Evolutionary conservation across 92 coral and sea anemone genomes (phyloP), one percentile per base, ranked within the genome.

Genomic region (Plumapathes pennacea): DNA sequence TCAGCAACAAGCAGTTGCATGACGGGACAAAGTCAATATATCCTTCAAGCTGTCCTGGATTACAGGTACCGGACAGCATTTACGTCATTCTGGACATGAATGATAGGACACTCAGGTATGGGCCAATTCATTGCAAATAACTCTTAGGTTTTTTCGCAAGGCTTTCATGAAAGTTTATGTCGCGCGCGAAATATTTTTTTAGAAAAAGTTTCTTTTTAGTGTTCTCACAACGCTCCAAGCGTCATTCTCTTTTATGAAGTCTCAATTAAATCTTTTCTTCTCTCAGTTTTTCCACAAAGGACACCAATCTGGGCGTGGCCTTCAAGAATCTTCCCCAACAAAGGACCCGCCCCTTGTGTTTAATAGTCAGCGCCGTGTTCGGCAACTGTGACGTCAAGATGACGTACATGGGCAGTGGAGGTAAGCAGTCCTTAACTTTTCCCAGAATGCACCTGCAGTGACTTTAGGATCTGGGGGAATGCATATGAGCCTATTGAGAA

Each of bases 311-410:
- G 3, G 90, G 90, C 2, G 85, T 78, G 17, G 90, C 90, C 37
- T 78, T 84, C 41, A 37, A 62, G 25, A 63, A 78, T 20, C 74
- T 84, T 15, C 85, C 81, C 4, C 73, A 69, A 42, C 39, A 77
- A 9, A 54, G 15, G 9, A 63, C 50, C 49, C 27, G 61, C 8
- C 85, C 85, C 18, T n/a, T 84, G 64, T 84, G 82, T 60, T 77
- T 81, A 12, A 50, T 75, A 45, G 85, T 74, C 0, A 84, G 83
- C 37, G 77, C 90, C 21, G 83, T 84, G 53, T 84, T 34, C 24
- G 90, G 90, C 27, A 84, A 84, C 59, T 84, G 85, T 54, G 90
- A 84, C 50, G 77, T 84, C 41, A 65, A 58, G 37, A 77, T 84
- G 69, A 77, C 52, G 67, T 84, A 84, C 42, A 43, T 71, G 75